Evolutionary conservation across 2,113 vertebrate species (phyloP).

Genomic region (Proterorhinus semilunaris): DNA sequence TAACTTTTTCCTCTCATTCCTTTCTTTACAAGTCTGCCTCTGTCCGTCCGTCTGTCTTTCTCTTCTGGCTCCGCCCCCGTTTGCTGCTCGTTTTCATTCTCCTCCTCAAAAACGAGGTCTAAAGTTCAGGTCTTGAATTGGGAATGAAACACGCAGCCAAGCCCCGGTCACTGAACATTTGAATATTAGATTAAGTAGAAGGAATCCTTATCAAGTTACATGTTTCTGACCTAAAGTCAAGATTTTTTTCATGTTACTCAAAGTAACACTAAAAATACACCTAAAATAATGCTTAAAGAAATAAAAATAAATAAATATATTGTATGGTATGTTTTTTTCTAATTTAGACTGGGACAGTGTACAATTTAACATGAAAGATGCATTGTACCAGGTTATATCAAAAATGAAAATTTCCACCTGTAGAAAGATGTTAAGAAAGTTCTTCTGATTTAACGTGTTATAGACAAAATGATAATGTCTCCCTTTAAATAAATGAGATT

Average conservation of each 20-base stretch:
- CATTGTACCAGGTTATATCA: too few species aligned
- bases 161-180: conserved; percentile 39
- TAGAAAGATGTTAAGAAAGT: too few species aligned
- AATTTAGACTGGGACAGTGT: too few species aligned
- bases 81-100: conserved; percentile 64
- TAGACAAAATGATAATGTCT: too few species aligned
- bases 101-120: conserved; percentile 71
- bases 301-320: too few species aligned
- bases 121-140: conserved; percentile 74
- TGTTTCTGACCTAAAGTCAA: background rate
- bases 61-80: conserved; percentile 34
- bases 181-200: conserved; percentile 29
- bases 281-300: too few species aligned
- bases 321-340: too few species aligned
- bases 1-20: conserved; percentile 58
- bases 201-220: conserved; percentile 41
- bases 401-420: too few species aligned
- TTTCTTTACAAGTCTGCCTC: conserved; percentile 67
- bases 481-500: too few species aligned
- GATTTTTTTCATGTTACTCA: background rate
- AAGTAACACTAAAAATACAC: too few species aligned
- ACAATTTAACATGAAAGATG: too few species aligned
- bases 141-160: conserved; percentile 35
- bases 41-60: conserved; percentile 40
- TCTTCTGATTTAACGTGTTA: too few species aligned